Percentiles rank a stretch among this genome's conserved stretches.
Conservation (phyloP, 2,797 vertebrate species). For the Pangasius macronema region DNA sequence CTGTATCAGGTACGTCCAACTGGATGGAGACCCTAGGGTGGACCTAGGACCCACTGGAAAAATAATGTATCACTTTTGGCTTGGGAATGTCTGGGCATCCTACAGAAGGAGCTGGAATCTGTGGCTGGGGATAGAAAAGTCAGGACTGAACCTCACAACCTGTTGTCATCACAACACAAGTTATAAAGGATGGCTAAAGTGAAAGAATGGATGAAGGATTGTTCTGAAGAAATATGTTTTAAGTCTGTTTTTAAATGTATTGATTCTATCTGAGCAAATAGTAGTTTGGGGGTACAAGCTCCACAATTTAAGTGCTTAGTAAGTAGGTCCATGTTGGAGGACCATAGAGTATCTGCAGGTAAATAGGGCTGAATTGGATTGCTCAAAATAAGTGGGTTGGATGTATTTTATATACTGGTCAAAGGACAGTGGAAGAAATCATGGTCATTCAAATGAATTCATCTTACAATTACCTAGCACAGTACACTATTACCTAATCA, state of each 20-base stretch:
- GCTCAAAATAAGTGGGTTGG: background rate
- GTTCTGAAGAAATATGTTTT: background rate
- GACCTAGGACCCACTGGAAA: background rate
- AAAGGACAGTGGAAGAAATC: background rate
- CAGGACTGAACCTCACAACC: background rate
- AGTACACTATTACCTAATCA: constrained; percentile 1
- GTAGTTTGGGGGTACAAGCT: background rate
- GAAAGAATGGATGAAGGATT: background rate
- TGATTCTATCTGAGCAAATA: background rate
- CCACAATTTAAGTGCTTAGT: background rate
- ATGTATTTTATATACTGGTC: background rate
- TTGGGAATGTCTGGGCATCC: background rate
- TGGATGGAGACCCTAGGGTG: background rate
- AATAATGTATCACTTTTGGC: background rate
- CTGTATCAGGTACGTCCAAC: background rate
- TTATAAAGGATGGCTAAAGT: background rate
- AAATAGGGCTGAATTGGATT: background rate
- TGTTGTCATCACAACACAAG: background rate
- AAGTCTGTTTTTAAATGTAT: background rate
- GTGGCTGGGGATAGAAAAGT: background rate
- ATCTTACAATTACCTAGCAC: background rate
- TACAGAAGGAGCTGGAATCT: background rate
- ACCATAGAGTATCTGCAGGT: background rate
- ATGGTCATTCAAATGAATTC: background rate
- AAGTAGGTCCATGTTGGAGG: background rate